Evolutionary conservation across 2,113 vertebrate species (phyloP).

Genomic region (Amphiprion ocellaris): DNA sequence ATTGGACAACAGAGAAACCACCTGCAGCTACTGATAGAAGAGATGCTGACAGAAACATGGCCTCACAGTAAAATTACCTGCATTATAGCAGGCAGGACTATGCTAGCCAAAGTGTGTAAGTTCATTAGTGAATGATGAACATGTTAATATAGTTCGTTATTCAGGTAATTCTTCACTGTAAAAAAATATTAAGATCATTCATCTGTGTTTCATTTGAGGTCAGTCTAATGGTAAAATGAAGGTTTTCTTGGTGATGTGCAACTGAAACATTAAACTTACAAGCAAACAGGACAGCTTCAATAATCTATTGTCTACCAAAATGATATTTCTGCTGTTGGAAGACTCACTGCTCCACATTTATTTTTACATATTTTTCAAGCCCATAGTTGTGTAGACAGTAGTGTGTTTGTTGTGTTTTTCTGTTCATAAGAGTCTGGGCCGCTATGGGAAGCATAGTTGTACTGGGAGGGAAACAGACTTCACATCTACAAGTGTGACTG

Average conservation of each 20-base stretch:
- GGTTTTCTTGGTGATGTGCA: background rate
- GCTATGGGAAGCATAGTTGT: no score
- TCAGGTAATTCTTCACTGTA: no score
- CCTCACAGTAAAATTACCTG: no score
- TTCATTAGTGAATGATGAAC: background rate
- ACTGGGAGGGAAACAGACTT: no score
- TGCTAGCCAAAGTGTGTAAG: background rate
- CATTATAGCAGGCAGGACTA: background rate
- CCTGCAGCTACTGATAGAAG: background rate
- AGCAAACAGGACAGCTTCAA: background rate
- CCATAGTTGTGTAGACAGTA: no score
- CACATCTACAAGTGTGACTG: no score
- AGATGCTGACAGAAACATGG: background rate
- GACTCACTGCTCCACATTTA: background rate
- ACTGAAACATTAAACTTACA: background rate
- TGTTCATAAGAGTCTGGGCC: no score
- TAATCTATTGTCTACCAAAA: background rate
- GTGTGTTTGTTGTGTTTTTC: no score
- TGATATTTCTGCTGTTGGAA: background rate
- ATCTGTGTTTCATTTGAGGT: conserved; percentile 15
- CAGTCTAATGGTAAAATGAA: background rate
- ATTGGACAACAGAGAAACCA: background rate
- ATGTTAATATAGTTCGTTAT: background rate
- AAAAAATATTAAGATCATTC: background rate
- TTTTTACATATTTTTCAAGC: no score